Conservation (phyloP, 2,113 vertebrate species). For the Nycticebus coucang region DNA sequence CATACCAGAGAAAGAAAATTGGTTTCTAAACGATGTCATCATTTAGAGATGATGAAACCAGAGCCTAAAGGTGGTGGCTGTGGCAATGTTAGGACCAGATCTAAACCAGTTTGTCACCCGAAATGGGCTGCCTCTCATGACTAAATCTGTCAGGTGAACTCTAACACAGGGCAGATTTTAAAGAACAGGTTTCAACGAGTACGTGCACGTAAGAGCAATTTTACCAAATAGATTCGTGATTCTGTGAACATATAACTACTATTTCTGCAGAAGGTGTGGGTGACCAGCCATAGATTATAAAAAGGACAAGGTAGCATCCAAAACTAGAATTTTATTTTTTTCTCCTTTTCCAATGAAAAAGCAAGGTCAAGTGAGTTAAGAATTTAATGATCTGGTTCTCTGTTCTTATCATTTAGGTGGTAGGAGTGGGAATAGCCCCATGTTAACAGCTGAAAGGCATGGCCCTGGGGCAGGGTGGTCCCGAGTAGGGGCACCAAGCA, state of each 20-base stretch:
- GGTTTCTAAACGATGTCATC: background rate
- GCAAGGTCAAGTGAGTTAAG: background rate
- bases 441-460: background rate
- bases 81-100: background rate
- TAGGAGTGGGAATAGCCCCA: too few relatives aligned
- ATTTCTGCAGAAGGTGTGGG: background rate
- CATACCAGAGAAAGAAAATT: background rate
- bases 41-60: background rate
- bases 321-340: background rate
- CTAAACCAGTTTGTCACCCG: background rate
- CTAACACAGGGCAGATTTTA: background rate
- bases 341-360: conserved; percentile 30
- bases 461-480: background rate
- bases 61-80: background rate
- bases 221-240: background rate
- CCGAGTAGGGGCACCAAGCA: background rate
- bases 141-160: background rate
- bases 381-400: background rate
- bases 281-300: background rate
- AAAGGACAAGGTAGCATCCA: background rate
- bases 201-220: background rate
- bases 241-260: background rate
- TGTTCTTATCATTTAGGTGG: background rate
- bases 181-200: background rate
- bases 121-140: background rate